Percentiles rank a stretch among this genome's conserved stretches.
Evolutionary conservation across 1,140 invertebrate species (phyloP).

Genomic region (Hydropsyche tenuis): DNA sequence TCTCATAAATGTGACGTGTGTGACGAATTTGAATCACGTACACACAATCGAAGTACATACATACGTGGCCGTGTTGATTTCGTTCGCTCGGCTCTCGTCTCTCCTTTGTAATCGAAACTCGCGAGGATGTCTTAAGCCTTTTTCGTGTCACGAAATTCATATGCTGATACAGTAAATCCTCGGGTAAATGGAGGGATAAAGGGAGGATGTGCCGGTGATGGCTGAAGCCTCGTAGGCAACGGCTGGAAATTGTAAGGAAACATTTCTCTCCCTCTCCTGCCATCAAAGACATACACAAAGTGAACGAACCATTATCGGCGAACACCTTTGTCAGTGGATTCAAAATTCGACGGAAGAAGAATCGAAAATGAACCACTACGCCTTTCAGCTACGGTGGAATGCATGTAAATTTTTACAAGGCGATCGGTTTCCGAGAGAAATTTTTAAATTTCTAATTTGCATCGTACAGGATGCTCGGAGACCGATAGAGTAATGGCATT

Average conservation of each 20-base stretch:
- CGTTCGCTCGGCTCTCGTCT: not conserved
- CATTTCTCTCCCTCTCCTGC: conserved; percentile 4
- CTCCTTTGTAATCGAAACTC: conserved; percentile 35
- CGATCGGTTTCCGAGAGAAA: too few species aligned
- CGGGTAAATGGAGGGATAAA: conserved; percentile 48
- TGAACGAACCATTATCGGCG: conserved; percentile 38
- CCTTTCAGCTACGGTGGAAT: not conserved
- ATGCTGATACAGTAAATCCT: conserved; percentile 50
- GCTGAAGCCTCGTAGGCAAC: conserved; percentile 22
- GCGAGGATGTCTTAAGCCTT: conserved; percentile 44
- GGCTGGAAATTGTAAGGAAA: conserved; percentile 44
- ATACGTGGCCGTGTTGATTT: conserved; percentile 9
- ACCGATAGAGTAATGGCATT: too few species aligned
- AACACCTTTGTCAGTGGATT: conserved; percentile 16
- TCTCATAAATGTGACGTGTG: conserved; percentile 19
- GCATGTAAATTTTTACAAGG: conserved; percentile 12
- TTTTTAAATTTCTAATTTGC: too few species aligned
- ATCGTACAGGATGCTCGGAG: too few species aligned
- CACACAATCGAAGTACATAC: not conserved
- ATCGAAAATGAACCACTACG: conserved; percentile 8
- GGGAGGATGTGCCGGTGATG: conserved; percentile 30
- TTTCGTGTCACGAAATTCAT: conserved; percentile 50
- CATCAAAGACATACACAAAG: conserved; percentile 47
- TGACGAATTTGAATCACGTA: conserved; percentile 10
- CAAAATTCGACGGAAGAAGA: not conserved